Evolutionary conservation across 2,888 invertebrate species (phyloP).

Genomic region (Odontocerum albicorne): DNA sequence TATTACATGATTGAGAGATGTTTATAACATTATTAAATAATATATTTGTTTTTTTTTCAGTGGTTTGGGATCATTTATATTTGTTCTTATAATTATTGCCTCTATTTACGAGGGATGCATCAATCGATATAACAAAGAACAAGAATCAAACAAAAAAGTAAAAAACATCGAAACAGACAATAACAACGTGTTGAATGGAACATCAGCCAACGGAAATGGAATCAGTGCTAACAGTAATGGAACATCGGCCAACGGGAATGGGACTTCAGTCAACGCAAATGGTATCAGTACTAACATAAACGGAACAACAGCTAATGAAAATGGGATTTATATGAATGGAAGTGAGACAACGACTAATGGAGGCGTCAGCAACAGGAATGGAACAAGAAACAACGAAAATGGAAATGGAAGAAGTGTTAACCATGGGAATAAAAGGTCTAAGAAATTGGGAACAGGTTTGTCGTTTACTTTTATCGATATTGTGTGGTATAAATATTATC

Average conservation of each 20-base stretch:
- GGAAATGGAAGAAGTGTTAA: neutral
- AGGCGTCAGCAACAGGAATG: neutral
- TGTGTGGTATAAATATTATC: too few species aligned
- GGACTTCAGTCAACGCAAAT: conserved; percentile 26
- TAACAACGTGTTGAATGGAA: conserved; percentile 42
- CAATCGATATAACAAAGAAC: conserved; percentile 43
- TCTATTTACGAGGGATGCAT: conserved; percentile 65
- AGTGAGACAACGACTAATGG: neutral
- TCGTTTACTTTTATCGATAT: too few species aligned
- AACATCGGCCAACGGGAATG: conserved; percentile 12
- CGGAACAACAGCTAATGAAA: conserved; percentile 22
- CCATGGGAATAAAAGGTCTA: too few species aligned
- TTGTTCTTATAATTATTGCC: conserved; percentile 60
- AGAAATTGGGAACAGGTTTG: too few species aligned
- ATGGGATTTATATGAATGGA: conserved; percentile 11
- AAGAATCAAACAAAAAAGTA: conserved; percentile 39
- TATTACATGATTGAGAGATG: too few species aligned
- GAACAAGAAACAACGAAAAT: neutral
- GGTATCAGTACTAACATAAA: conserved; percentile 6
- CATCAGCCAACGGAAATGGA: conserved; percentile 39
- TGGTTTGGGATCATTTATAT: conserved; percentile 51
- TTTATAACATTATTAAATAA: too few species aligned
- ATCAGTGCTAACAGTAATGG: conserved; percentile 7
- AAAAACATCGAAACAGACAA: conserved; percentile 47
- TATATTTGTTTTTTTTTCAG: conserved; percentile 47